Conservation (phyloP, 2,888 invertebrate species). For the Andricus quercusramuli region DNA sequence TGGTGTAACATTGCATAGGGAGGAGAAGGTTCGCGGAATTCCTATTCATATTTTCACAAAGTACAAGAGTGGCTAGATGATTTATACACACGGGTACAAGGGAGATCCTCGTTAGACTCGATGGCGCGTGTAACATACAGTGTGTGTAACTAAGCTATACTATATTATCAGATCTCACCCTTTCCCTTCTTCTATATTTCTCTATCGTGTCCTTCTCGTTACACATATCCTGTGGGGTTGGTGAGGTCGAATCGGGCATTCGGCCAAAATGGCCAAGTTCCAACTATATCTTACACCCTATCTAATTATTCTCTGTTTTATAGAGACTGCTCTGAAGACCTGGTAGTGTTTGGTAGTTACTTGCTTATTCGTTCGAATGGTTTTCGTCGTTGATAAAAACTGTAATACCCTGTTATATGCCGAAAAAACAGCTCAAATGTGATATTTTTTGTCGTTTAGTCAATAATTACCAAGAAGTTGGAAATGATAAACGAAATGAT, state of each 20-base stretch:
- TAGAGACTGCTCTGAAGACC: conserved; percentile 73
- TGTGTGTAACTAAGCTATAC: conserved; percentile 61
- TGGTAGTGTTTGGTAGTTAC: conserved; percentile 68
- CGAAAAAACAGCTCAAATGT: not conserved
- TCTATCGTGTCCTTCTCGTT: conserved; percentile 52
- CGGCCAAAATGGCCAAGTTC: conserved; percentile 76
- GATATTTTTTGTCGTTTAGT: not conserved
- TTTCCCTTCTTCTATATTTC: conserved; percentile 51
- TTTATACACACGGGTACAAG: conserved; percentile 6
- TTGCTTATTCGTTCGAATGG: conserved; percentile 66
- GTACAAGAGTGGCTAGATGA: not conserved
- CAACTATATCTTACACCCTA: conserved; percentile 78
- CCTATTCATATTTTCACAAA: conserved; percentile 5
- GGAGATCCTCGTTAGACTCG: conserved; percentile 38
- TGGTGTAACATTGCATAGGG: not conserved
- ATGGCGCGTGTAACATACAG: conserved; percentile 54
- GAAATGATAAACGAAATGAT: too few relatives aligned
- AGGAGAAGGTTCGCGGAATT: not conserved
- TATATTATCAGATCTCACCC: conserved; percentile 48
- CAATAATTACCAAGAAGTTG: too few relatives aligned
- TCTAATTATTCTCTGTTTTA: conserved; percentile 78
- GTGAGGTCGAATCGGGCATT: conserved; percentile 69
- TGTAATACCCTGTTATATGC: conserved; percentile 45
- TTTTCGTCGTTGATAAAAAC: conserved; percentile 69
- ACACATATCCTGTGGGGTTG: conserved; percentile 57